Conservation (phyloP, 1,140 invertebrate species). For the Drosophila hydei region DNA sequence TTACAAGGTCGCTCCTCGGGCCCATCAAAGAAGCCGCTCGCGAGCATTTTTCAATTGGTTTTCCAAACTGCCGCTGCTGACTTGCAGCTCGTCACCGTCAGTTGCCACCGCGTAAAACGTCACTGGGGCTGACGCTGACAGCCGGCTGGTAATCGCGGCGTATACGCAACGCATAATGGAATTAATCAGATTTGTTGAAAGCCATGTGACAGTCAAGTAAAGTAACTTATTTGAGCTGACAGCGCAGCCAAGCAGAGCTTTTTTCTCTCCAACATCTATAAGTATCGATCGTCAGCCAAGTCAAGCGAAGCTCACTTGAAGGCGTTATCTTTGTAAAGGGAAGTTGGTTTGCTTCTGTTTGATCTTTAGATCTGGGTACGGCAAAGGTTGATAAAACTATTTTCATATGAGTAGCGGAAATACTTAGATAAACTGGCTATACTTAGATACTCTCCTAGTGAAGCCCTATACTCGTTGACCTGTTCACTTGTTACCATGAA, state of each 20-base stretch:
- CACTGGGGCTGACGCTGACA: constrained; percentile 8
- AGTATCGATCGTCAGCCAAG: background rate
- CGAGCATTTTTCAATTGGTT: constrained; percentile 33
- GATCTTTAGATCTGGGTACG: too few species aligned
- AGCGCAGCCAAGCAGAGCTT: background rate
- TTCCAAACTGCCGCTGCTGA: constrained; percentile 31
- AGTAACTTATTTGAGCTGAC: constrained; percentile 15
- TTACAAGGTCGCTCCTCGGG: constrained; percentile 55
- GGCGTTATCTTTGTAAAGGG: too few species aligned
- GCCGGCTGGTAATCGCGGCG: constrained; percentile 22
- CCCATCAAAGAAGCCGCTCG: constrained; percentile 61
- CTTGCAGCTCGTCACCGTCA: constrained; percentile 44
- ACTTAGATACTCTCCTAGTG: too few species aligned
- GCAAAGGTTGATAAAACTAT: too few species aligned
- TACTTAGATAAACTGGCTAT: too few species aligned
- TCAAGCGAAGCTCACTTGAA: too few species aligned
- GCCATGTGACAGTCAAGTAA: background rate
- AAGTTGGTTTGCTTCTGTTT: too few species aligned
- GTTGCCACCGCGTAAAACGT: constrained; percentile 5
- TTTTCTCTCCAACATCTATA: background rate
- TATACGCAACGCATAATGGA: constrained; percentile 48
- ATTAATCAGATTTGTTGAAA: constrained; percentile 15
- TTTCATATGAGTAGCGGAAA: too few species aligned
- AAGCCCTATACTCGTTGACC: too few species aligned
- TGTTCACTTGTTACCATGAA: too few species aligned